Percentiles rank a stretch among this genome's conserved stretches.
Evolutionary conservation across 2,888 invertebrate species (phyloP).

Genomic region (Mythimna ferrago): DNA sequence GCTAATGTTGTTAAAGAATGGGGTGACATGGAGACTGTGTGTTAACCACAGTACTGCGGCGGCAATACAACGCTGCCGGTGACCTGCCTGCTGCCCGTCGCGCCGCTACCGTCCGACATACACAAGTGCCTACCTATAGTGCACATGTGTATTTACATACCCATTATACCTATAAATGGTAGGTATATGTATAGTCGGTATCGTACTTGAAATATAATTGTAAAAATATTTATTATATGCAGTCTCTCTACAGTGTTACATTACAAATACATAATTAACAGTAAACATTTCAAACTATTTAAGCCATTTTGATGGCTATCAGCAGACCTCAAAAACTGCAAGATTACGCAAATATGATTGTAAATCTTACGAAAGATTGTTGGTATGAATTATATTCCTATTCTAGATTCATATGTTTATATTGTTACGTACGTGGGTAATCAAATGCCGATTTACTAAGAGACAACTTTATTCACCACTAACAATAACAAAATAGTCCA

Average conservation of each 20-base stretch:
- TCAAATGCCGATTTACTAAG: no score
- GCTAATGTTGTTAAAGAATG: conserved; percentile 72
- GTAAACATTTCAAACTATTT: neutral
- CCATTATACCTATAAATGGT: neutral
- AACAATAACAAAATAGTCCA: no score
- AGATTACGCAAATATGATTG: conserved; percentile 8
- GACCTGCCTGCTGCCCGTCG: conserved; percentile 24
- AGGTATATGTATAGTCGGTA: no score
- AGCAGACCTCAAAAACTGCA: conserved; percentile 13
- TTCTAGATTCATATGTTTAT: neutral
- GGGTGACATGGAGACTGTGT: conserved; percentile 64
- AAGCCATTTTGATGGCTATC: conserved; percentile 20
- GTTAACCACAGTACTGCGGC: conserved; percentile 67
- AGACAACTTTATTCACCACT: no score
- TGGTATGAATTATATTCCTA: neutral
- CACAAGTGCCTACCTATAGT: neutral
- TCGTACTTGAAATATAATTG: conserved; percentile 19
- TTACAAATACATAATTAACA: conserved; percentile 12
- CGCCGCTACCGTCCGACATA: conserved; percentile 15
- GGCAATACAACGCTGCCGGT: conserved; percentile 52
- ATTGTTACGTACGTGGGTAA: no score
- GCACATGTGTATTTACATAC: conserved; percentile 21
- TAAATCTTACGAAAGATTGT: conserved; percentile 16
- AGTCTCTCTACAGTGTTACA: neutral
- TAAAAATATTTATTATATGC: conserved; percentile 4